phyloP scores from a whole-genome alignment of 2,113 vertebrate species.

The Prionailurus bengalensis region DNA sequence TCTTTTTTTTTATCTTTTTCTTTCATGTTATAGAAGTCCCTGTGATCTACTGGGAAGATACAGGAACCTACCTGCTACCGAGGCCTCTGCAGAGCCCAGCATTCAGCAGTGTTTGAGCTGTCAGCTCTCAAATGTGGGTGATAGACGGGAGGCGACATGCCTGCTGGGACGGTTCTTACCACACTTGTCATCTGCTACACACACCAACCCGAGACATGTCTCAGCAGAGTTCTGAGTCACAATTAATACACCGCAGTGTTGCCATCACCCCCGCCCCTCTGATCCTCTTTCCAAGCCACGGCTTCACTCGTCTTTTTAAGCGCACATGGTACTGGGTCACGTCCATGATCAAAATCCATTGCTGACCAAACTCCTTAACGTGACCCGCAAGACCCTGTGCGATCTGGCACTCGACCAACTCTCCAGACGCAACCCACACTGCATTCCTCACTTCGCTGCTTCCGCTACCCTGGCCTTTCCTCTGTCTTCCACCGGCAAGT shows the following conservation, averaged over 20 bases:
- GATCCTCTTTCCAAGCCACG: not conserved
- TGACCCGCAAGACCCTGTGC: not conserved
- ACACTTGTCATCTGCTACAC: conserved; percentile 53
- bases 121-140: conserved; percentile 71
- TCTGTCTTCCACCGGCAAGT: not conserved
- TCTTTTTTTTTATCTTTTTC: conserved; percentile 43
- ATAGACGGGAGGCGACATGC: conserved; percentile 52
- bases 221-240: conserved; percentile 38
- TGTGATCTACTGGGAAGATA: conserved; percentile 18
- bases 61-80: conserved; percentile 47
- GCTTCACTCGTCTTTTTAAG: not conserved
- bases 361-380: not conserved
- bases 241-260: not conserved
- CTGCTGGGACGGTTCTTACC: conserved; percentile 50
- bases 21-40: conserved; percentile 47
- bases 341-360: not conserved
- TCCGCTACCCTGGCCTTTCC: not conserved
- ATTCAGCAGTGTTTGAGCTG: conserved; percentile 62
- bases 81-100: conserved; percentile 52
- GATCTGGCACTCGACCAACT: not conserved
- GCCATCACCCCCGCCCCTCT: not conserved
- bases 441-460: not conserved
- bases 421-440: not conserved
- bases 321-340: not conserved
- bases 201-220: conserved; percentile 21